These are phyloP conservation scores for Bujurquina vittata DNA, from an alignment of 2,113 vertebrate genomes.

Conservation along the genomic window DNA sequence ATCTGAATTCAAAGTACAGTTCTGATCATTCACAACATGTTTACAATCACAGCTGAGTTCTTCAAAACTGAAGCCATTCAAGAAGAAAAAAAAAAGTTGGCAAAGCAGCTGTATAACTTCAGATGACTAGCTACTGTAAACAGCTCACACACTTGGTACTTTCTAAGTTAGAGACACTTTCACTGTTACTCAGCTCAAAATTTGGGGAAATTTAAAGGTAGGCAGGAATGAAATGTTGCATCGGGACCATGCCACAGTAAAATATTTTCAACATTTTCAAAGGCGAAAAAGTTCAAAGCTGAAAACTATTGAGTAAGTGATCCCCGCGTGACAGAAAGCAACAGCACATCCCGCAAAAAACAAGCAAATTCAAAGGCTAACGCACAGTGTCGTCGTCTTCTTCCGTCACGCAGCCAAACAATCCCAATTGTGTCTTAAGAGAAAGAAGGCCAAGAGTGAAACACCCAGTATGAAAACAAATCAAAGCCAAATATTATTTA, in stretches of 20 bases:
- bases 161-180: conserved; percentile 6
- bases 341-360: neutral
- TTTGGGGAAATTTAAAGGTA: neutral
- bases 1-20: neutral
- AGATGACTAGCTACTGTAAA: conserved; percentile 31
- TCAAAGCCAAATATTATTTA: conserved; percentile 83
- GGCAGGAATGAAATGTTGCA: neutral
- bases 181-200: neutral
- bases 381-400: conserved; percentile 29
- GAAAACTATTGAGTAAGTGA: conserved; percentile 12
- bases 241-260: neutral
- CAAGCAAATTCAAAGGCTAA: conserved; percentile 26
- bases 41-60: conserved; percentile 33
- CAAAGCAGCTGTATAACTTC: conserved; percentile 16
- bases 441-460: conserved; percentile 84
- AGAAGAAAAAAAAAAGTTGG: neutral
- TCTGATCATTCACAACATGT: conserved; percentile 3
- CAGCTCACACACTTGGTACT: conserved; percentile 16
- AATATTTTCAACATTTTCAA: conserved; percentile 32
- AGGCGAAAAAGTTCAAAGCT: conserved; percentile 35
- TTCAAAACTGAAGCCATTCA: conserved; percentile 4
- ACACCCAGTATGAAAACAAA: conserved; percentile 76
- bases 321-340: conserved; percentile 1
- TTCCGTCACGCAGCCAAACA: conserved; percentile 50
- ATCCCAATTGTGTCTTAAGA: conserved; percentile 58